Evolutionary conservation across 2,888 invertebrate genomes (phyloP).

Genomic region (Noctua fimbriata): DNA sequence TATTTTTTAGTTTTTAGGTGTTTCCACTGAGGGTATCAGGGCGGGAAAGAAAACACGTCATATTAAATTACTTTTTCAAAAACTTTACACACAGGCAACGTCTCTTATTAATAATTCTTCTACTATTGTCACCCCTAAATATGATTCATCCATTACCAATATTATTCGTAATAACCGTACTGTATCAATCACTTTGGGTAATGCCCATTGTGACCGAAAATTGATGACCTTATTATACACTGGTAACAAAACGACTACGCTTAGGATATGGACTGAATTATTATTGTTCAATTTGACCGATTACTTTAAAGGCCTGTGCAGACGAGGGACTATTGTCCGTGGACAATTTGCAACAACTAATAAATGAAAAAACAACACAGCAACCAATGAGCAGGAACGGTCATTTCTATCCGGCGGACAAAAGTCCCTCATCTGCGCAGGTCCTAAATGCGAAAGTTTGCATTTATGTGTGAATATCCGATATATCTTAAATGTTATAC

Average conservation of each 20-base stretch:
- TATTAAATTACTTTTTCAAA: not conserved
- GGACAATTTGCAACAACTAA: no score
- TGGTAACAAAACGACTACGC: constrained; percentile 45
- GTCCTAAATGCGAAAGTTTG: no score
- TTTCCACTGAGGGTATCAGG: not conserved
- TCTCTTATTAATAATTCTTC: constrained; percentile 4
- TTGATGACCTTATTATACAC: constrained; percentile 64
- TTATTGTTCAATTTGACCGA: constrained; percentile 39
- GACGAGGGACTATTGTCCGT: no score
- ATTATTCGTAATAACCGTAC: constrained; percentile 57
- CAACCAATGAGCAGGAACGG: no score
- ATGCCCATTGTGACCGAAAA: constrained; percentile 51
- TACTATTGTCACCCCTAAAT: not conserved
- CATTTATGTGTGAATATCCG: no score
- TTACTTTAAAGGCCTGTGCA: no score
- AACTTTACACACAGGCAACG: not conserved
- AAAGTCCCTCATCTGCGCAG: no score
- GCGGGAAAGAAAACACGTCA: not conserved
- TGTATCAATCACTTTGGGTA: constrained; percentile 63
- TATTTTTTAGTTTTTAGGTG: not conserved
- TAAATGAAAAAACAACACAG: no score
- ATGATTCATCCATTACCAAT: constrained; percentile 32
- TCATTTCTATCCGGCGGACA: no score
- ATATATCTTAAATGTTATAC: no score
- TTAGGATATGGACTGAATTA: constrained; percentile 47